Percentiles rank a stretch among this genome's conserved stretches.
Evolutionary conservation across 1,140 invertebrate genomes (phyloP).

Genomic region (Drosophila erecta): DNA sequence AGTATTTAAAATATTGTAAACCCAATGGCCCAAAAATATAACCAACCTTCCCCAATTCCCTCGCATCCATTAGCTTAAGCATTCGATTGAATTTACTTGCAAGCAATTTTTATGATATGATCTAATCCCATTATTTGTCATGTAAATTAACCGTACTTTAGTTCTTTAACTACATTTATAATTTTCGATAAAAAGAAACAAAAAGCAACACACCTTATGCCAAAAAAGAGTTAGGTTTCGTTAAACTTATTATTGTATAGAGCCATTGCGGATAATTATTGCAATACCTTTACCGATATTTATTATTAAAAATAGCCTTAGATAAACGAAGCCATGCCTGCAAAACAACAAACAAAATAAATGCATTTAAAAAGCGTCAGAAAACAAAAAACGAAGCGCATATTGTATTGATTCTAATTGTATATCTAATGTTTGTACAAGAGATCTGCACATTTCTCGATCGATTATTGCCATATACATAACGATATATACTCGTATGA

Average conservation of each 20-base stretch:
- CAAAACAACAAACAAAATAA: slow-evolving; percentile 60
- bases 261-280: slow-evolving; percentile 32
- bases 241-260: slow-evolving; percentile 49
- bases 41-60: slow-evolving; percentile 12
- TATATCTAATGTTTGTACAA: slow-evolving; percentile 37
- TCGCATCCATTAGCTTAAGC: slow-evolving; percentile 45
- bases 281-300: slow-evolving; percentile 40
- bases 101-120: slow-evolving; percentile 56
- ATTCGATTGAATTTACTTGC: slow-evolving; percentile 59
- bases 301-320: slow-evolving; percentile 43
- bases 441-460: slow-evolving; percentile 40
- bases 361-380: slow-evolving; percentile 71
- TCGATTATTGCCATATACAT: slow-evolving; percentile 39
- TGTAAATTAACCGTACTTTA: slow-evolving; percentile 50
- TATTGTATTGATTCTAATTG: slow-evolving; percentile 51
- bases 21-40: slow-evolving; percentile 4
- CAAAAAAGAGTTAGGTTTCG: slow-evolving; percentile 65
- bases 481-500: slow-evolving; percentile 18
- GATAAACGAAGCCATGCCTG: slow-evolving; percentile 51
- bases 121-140: slow-evolving; percentile 39
- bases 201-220: slow-evolving; percentile 53
- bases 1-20: slow-evolving; percentile 8
- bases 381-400: slow-evolving; percentile 42
- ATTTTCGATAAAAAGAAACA: slow-evolving; percentile 57
- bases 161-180: slow-evolving; percentile 79